Conservation (phyloP, 2,797 vertebrate genomes). For the Mus caroli region DNA sequence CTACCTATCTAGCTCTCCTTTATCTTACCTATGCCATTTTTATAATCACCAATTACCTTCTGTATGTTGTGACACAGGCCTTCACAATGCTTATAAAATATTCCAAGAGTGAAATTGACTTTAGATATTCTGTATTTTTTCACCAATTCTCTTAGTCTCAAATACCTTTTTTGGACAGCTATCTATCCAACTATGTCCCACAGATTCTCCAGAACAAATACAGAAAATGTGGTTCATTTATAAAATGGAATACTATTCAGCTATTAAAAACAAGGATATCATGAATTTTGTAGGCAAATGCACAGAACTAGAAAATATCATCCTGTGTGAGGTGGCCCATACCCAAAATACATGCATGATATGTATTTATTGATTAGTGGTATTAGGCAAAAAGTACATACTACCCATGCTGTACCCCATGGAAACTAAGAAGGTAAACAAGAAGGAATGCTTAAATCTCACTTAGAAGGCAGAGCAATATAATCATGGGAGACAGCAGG, state of each 20-base stretch:
- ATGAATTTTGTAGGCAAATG: neutral
- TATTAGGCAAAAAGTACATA: neutral
- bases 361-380: neutral
- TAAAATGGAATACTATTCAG: neutral
- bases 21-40: neutral
- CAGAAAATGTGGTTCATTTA: neutral
- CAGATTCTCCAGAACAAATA: neutral
- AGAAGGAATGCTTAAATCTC: neutral
- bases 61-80: neutral
- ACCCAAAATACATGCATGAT: neutral
- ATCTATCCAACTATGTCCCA: accelerated
- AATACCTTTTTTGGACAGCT: neutral
- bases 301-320: neutral
- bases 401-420: neutral
- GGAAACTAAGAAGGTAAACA: neutral
- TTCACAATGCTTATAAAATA: neutral
- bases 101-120: neutral
- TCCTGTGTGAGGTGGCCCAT: neutral
- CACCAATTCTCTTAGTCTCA: neutral
- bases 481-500: neutral
- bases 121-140: accelerated
- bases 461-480: neutral
- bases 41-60: neutral
- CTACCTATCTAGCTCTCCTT: accelerated
- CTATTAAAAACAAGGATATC: neutral